Evolutionary conservation across 2,113 vertebrate genomes (phyloP).

Genomic region (Herpetotheres cachinnans): DNA sequence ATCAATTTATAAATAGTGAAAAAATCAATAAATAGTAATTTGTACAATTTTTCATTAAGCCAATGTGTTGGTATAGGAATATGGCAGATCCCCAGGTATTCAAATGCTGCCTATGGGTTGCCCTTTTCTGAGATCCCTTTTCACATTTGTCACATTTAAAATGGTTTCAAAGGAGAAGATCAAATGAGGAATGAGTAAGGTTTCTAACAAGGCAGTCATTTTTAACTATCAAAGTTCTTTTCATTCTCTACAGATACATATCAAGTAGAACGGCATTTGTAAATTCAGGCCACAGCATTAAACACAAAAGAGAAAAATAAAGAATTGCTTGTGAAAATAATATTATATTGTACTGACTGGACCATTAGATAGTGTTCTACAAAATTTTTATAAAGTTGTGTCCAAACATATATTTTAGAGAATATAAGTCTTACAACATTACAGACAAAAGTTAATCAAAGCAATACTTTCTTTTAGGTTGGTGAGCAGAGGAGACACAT

Average conservation of each 20-base stretch:
- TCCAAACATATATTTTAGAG: neutral
- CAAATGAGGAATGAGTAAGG: neutral
- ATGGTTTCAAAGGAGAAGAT: neutral
- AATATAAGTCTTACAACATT: neutral
- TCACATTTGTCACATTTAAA: neutral
- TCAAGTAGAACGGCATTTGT: neutral
- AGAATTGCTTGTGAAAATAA: neutral
- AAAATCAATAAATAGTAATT: neutral
- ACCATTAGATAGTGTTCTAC: neutral
- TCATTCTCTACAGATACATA: neutral
- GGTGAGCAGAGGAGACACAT: neutral
- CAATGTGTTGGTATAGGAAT: neutral
- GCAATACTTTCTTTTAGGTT: neutral
- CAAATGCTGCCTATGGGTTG: neutral
- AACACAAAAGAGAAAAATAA: neutral
- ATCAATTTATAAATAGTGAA: neutral
- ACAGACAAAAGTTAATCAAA: constrained; percentile 18
- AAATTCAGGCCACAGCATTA: neutral
- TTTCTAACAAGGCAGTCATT: neutral
- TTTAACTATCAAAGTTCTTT: neutral
- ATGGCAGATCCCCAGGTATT: neutral
- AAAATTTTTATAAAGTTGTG: neutral
- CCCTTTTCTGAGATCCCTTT: neutral
- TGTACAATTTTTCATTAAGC: constrained; percentile 4
- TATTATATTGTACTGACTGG: neutral